These are phyloP conservation scores for Operophtera brumata DNA, from an alignment of 2,888 invertebrate genomes.

Conservation along the genomic window DNA sequence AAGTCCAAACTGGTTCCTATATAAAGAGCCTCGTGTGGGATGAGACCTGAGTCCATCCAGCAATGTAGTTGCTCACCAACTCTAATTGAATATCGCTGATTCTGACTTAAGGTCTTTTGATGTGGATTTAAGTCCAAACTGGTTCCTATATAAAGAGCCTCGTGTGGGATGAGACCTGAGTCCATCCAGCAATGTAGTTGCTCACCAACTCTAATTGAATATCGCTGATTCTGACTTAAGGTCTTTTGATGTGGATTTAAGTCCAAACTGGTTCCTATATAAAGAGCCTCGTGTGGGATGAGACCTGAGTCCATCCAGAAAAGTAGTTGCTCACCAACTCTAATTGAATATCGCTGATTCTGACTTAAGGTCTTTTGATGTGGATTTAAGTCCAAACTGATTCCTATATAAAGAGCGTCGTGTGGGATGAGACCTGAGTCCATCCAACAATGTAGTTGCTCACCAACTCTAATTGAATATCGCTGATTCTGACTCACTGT, in stretches of 20 bases:
- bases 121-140: too few relatives aligned
- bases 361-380: too few relatives aligned
- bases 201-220: constrained; percentile 18
- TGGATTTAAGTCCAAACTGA: too few relatives aligned
- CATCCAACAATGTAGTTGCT: constrained; percentile 10
- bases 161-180: too few relatives aligned
- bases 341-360: constrained; percentile 23
- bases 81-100: constrained; percentile 23
- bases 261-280: too few relatives aligned
- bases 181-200: constrained; percentile 10
- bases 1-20: too few relatives aligned
- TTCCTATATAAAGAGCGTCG: too few relatives aligned
- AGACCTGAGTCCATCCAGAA: constrained; percentile 1
- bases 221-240: constrained; percentile 19
- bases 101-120: too few relatives aligned
- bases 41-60: constrained; percentile 2
- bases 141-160: too few relatives aligned
- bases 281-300: too few relatives aligned
- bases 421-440: not conserved
- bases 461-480: constrained; percentile 19
- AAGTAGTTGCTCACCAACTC: constrained; percentile 13
- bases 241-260: too few relatives aligned
- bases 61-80: constrained; percentile 11
- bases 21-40: too few relatives aligned
- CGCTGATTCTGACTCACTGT: constrained; percentile 17